Base-by-base conservation (phyloP, 1,140 invertebrate species). In the Lepidotrigona ventralis region DNA sequence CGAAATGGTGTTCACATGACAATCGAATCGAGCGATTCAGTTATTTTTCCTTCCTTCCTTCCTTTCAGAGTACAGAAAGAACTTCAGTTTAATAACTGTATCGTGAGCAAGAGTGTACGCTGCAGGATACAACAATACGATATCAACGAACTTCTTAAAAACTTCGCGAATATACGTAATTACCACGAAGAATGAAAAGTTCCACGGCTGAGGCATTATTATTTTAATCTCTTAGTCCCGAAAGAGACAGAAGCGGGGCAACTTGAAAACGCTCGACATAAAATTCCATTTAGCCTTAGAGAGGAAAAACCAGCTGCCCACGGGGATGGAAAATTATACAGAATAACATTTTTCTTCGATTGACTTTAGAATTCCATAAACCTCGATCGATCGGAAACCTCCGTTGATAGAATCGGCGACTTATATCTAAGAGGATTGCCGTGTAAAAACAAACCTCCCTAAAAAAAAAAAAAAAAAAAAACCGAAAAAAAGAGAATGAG, bases 321-420 rank as follows among this genome's bases (percentile, higher is more conserved):
- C 6, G n/a, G 23, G 23, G 71, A 80, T 56, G 39, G n/a, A 60
- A 73, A 80, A 80, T 73, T 53, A 80, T 80, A 72, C 54, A 19
- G 56, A 53, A 80, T 63, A 80, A 80, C 70, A 63, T 80, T 80
- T 60, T 80, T 63, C 79, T 73, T 73, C 56, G 46, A 80, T 72
- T 33, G 69, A 51, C 26, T 29, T 51, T 51, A 29, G 69, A 29
- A 63, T 29, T 73, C 79, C 15, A 51, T 80, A 73, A 63, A 80
- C 39, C 63, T 15, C 21, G 56, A 53, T 80, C 69, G 69, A 72
- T 29, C 15, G 0, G 11, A 26, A 33, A 46, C 39, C 46, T 33
- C 17, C 17, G 64, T 12, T 33, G 64, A 69, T 54, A 39, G 76
- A 53, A 60, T n/a, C n/a, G 26, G 19, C 29, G 46, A 63, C 69